A percentile compares a stretch with the other conserved stretches of the same genome.
Evolutionary conservation across 2,888 invertebrate genomes (phyloP).

Genomic region (Rhingia rostrata): DNA sequence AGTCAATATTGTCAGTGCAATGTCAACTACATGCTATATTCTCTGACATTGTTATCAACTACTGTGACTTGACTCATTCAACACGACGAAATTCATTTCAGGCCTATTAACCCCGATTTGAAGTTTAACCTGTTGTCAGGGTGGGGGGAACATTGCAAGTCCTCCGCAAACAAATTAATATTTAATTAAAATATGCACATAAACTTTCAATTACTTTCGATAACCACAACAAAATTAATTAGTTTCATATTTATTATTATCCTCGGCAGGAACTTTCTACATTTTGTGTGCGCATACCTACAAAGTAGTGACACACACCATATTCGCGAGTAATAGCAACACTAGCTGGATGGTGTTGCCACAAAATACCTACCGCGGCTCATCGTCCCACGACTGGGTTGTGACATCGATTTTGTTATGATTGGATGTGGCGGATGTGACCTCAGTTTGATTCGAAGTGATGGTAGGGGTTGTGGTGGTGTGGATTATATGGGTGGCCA

Average conservation of each 20-base stretch:
- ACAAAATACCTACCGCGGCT: slow-evolving; percentile 9
- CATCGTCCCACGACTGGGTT: slow-evolving; percentile 16
- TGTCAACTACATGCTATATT: too few species aligned
- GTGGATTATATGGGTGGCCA: too few species aligned
- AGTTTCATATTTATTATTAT: slow-evolving; percentile 46
- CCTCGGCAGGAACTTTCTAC: background rate
- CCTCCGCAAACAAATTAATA: slow-evolving; percentile 42
- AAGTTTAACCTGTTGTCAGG: too few species aligned
- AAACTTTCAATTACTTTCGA: slow-evolving; percentile 65
- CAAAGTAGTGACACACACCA: background rate
- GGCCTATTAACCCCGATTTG: too few species aligned
- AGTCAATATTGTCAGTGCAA: too few species aligned
- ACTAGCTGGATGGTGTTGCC: background rate
- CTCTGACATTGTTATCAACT: too few species aligned
- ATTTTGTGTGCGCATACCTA: slow-evolving; percentile 18
- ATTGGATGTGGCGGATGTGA: slow-evolving; percentile 45
- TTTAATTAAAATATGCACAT: slow-evolving; percentile 53
- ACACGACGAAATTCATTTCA: too few species aligned
- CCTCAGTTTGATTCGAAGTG: slow-evolving; percentile 6
- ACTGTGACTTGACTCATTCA: too few species aligned
- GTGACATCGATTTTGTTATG: slow-evolving; percentile 61
- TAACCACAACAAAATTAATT: slow-evolving; percentile 58
- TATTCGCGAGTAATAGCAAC: background rate
- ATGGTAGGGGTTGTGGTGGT: background rate
- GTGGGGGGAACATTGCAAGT: background rate